Conservation (phyloP, 2,797 vertebrate species). For the Trachurus trachurus region DNA sequence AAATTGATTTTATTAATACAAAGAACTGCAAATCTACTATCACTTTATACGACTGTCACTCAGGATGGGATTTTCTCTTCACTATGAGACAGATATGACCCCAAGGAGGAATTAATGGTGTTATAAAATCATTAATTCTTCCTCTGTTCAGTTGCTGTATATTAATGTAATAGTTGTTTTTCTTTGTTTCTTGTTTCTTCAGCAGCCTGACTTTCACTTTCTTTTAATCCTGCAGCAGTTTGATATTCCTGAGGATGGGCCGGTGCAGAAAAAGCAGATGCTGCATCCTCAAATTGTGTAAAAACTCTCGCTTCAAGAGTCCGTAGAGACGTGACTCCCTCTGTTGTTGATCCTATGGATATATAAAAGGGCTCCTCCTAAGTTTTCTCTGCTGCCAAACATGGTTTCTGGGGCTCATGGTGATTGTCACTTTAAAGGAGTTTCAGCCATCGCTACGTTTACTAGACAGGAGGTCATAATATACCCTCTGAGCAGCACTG, state of each 20-base stretch:
- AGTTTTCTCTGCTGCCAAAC: no score
- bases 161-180: not conserved
- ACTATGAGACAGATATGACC: not conserved
- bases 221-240: constrained; percentile 15
- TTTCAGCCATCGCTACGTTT: no score
- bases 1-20: constrained; percentile 1
- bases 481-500: no score
- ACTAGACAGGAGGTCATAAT: no score
- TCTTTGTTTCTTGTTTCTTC: not conserved
- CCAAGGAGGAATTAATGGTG: not conserved
- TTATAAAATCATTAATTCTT: not conserved
- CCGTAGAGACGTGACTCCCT: not conserved
- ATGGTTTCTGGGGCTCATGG: no score
- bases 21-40: no score
- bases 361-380: no score
- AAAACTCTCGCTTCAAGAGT: constrained; percentile 5
- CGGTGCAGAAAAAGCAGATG: not conserved
- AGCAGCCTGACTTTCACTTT: not conserved
- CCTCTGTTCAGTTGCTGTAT: not conserved
- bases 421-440: no score
- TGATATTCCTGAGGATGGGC: not conserved
- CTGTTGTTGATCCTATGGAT: not conserved
- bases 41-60: not conserved
- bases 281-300: constrained; percentile 7
- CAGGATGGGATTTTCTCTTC: not conserved